A percentile compares a stretch with the other conserved stretches of the same genome.
These are phyloP conservation scores for Calosoma granatense DNA, from an alignment of 1,140 invertebrate genomes.

Conservation along the genomic window DNA sequence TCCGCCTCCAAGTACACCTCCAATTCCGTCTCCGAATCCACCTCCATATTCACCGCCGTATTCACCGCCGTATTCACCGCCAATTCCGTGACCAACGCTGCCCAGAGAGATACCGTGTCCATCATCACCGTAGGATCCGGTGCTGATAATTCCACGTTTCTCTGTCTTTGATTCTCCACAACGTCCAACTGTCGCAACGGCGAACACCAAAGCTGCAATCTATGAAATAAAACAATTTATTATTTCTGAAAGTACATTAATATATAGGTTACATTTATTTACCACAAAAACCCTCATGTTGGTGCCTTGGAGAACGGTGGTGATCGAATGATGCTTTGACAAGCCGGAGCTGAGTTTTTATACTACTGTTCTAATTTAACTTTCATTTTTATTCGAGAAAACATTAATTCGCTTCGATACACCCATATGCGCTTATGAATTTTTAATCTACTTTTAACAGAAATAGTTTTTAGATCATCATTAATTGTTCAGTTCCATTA, in stretches of 20 bases:
- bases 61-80: background rate
- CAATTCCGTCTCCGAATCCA: constrained; percentile 12
- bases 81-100: background rate
- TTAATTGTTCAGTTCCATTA: too few species aligned
- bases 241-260: background rate
- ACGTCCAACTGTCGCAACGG: constrained; percentile 14
- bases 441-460: too few species aligned
- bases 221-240: background rate
- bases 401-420: too few species aligned
- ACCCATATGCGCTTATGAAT: too few species aligned
- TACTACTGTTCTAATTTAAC: too few species aligned
- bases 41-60: background rate
- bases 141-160: background rate
- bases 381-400: too few species aligned
- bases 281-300: background rate
- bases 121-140: constrained; percentile 8
- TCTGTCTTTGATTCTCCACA: constrained; percentile 7
- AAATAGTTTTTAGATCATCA: too few species aligned
- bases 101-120: constrained; percentile 9
- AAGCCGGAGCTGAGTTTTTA: too few species aligned
- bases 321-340: background rate
- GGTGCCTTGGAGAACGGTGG: background rate
- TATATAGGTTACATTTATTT: background rate
- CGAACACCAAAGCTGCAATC: constrained; percentile 15
- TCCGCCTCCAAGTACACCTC: constrained; percentile 13